Evolutionary conservation across 2,888 invertebrate genomes (phyloP).

Genomic region (Luperina nickerlii): DNA sequence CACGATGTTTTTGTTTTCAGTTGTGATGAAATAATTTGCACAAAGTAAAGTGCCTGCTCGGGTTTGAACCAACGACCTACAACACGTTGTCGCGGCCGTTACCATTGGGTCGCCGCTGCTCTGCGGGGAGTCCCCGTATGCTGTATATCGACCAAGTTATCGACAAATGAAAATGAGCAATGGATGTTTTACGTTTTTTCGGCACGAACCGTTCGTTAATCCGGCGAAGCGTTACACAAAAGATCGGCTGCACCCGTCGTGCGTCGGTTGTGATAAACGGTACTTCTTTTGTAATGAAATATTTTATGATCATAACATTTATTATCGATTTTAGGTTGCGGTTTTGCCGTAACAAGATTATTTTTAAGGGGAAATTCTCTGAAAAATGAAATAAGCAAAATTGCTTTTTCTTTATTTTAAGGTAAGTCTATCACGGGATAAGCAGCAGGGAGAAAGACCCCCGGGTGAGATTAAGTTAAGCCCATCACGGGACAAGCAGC

Average conservation of each 20-base stretch:
- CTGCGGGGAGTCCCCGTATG: not conserved
- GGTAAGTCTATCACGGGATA: not conserved
- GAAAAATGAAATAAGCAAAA: not conserved
- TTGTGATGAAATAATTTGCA: too few species aligned
- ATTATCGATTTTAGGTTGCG: conserved; percentile 19
- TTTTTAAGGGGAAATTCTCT: not conserved
- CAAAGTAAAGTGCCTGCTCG: too few species aligned
- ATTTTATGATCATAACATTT: conserved; percentile 31
- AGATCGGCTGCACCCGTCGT: conserved; percentile 2
- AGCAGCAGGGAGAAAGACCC: not conserved
- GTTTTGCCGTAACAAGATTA: not conserved
- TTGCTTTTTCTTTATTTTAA: not conserved
- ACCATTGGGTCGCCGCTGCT: too few species aligned
- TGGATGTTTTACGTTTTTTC: not conserved
- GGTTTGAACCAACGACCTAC: too few species aligned
- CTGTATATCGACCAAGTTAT: not conserved
- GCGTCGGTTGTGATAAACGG: conserved; percentile 7
- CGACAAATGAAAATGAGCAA: not conserved
- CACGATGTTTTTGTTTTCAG: too few species aligned
- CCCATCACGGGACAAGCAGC: not conserved
- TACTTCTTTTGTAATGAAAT: conserved; percentile 28
- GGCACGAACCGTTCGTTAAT: not conserved
- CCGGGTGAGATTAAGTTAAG: not conserved
- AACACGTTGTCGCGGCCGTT: too few species aligned
- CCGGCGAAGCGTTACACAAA: conserved; percentile 20